Conservation (phyloP, 2,113 vertebrate genomes). For the Promerops cafer region DNA sequence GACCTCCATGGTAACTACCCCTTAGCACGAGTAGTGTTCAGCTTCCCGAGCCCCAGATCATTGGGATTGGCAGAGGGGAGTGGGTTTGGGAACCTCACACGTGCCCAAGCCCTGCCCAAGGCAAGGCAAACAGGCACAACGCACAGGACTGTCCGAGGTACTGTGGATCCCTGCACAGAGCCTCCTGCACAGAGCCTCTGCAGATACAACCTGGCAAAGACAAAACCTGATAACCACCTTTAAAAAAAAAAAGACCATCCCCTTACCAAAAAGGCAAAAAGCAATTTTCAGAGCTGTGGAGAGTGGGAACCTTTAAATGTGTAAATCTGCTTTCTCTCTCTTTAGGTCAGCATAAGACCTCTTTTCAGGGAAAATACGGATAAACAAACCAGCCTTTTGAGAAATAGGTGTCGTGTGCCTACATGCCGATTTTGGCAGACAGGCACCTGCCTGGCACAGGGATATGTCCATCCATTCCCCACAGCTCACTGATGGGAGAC, state of each 20-base stretch:
- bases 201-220: background rate
- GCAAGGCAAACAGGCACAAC: background rate
- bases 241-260: background rate
- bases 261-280: background rate
- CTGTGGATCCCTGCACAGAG: background rate
- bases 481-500: background rate
- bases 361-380: background rate
- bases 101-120: background rate
- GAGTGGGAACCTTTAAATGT: background rate
- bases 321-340: background rate
- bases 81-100: background rate
- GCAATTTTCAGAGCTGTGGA: constrained; percentile 9
- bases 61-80: background rate
- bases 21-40: accelerated
- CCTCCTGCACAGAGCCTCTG: background rate
- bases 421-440: background rate
- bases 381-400: background rate
- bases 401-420: background rate
- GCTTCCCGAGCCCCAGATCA: background rate
- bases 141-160: background rate
- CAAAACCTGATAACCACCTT: background rate
- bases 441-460: background rate
- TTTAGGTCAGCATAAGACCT: background rate
- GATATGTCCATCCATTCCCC: background rate
- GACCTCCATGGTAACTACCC: constrained; percentile 62